Evolutionary conservation across 2,888 invertebrate genomes (phyloP), one percentile per base, ranked within the genome.

Genomic region (Ellobium chinense): DNA sequence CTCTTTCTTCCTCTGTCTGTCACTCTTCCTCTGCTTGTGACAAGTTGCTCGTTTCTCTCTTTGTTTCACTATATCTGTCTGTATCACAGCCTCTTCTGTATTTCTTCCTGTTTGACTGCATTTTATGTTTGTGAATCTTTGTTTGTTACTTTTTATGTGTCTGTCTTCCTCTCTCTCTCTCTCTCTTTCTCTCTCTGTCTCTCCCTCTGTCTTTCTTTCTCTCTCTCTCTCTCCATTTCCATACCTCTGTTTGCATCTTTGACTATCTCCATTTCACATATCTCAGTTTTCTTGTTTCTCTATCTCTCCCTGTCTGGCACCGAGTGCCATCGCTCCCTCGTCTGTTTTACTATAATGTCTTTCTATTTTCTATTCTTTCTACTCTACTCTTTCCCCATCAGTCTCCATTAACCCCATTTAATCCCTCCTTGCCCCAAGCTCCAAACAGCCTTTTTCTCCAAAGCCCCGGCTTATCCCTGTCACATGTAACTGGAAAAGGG

Each of bases 11-110:
- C 27, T 74, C 62, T 74, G 14, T 37, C 74, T 62, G 27, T 62
- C 62, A 34, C 34, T 60, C 62, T 62, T 37, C n/a, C 73, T 74
- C n/a, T n/a, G 46, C 46, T 46, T 12, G 46, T 46, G n/a, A n/a
- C n/a, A 46, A 46, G 46, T 39, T 36, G 37, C 37, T 62, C 62
- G 58, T 24, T 4, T 74, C 60, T 62, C 60, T 74, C 62, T 74
- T n/a, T 62, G 36, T 74, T 29, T 62, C 63, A 46, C 27, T 75
- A 39, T 75, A 14, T 75, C 63, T 75, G 39, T 75, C 39, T 63
- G 29, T 75, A 12, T 7, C 27, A 36, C 46, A 14, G 29, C 31
- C 31, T 63, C 2, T 14, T 1, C 29, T 7, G 4, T 18, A 2
- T 60, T 37, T 1, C 46, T 24, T 14, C 27, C 36, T 34, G 2